Evolutionary conservation across 2,888 invertebrate genomes (phyloP).

Genomic region (Parnassius smintheus): DNA sequence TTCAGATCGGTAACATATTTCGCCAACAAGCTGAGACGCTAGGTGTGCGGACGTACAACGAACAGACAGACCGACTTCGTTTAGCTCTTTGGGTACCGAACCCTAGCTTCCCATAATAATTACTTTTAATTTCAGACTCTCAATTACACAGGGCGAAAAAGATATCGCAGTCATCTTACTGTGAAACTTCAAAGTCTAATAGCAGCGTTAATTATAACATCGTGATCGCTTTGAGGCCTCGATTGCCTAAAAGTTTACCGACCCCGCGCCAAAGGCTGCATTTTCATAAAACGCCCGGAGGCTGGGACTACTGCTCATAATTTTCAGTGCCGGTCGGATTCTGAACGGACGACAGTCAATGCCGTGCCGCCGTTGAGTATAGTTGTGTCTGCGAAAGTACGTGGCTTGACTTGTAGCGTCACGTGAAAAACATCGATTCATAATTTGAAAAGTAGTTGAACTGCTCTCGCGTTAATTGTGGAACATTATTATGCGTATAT

Average conservation of each 20-base stretch:
- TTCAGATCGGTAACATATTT: too few relatives aligned
- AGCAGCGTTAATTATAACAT: conserved; percentile 30
- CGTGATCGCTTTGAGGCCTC: conserved; percentile 40
- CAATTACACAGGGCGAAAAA: conserved; percentile 10
- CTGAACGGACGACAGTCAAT: conserved; percentile 58
- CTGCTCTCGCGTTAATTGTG: conserved; percentile 4
- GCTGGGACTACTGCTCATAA: conserved; percentile 47
- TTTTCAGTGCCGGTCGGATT: conserved; percentile 56
- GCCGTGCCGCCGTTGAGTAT: conserved; percentile 44
- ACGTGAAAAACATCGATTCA: conserved; percentile 71
- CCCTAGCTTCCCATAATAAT: too few relatives aligned
- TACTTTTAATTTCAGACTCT: neutral
- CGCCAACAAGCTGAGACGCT: too few relatives aligned
- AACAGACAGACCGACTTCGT: too few relatives aligned
- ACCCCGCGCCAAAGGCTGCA: conserved; percentile 55
- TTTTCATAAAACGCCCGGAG: conserved; percentile 59
- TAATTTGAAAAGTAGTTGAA: conserved; percentile 35
- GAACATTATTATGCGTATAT: conserved; percentile 19
- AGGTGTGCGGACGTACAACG: too few relatives aligned
- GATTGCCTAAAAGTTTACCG: conserved; percentile 64
- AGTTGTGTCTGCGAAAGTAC: conserved; percentile 38
- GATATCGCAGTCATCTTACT: too few relatives aligned
- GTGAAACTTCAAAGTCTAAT: conserved; percentile 19
- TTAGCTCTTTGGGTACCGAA: too few relatives aligned
- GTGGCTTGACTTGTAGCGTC: conserved; percentile 34